These are phyloP conservation scores for Leptodactylus fuscus DNA, from an alignment of 2,113 vertebrate genomes.

Conservation along the genomic window DNA sequence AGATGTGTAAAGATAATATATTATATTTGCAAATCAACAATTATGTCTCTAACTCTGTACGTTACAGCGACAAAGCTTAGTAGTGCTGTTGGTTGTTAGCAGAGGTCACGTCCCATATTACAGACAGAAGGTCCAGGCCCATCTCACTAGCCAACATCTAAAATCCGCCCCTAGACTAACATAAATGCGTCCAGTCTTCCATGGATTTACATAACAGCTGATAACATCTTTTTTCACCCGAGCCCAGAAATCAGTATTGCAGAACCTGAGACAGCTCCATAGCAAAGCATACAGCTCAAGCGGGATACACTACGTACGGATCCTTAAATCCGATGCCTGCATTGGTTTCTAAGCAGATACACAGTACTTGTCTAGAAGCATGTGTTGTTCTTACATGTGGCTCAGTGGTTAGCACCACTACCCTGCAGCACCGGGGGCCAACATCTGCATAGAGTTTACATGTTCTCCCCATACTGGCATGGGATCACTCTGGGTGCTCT, in stretches of 20 bases:
- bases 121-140: constrained; percentile 12
- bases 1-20: no score
- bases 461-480: background rate
- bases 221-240: background rate
- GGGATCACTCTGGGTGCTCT: background rate
- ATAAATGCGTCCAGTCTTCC: background rate
- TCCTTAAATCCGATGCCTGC: background rate
- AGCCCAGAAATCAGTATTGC: constrained; percentile 1
- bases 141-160: constrained; percentile 4
- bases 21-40: no score
- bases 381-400: constrained; percentile 6
- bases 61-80: background rate
- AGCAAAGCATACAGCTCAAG: background rate
- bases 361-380: background rate
- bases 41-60: background rate
- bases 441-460: constrained; percentile 10
- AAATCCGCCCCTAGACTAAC: background rate
- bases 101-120: constrained; percentile 38
- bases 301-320: background rate
- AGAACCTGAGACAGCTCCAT: constrained; percentile 34
- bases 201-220: constrained; percentile 20
- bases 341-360: background rate
- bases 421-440: background rate
- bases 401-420: background rate
- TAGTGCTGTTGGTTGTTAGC: background rate